A percentile compares a stretch with the other conserved stretches of the same genome.
phyloP scores from a whole-genome alignment of 2,113 vertebrate species.

The Nothocercus julius region DNA sequence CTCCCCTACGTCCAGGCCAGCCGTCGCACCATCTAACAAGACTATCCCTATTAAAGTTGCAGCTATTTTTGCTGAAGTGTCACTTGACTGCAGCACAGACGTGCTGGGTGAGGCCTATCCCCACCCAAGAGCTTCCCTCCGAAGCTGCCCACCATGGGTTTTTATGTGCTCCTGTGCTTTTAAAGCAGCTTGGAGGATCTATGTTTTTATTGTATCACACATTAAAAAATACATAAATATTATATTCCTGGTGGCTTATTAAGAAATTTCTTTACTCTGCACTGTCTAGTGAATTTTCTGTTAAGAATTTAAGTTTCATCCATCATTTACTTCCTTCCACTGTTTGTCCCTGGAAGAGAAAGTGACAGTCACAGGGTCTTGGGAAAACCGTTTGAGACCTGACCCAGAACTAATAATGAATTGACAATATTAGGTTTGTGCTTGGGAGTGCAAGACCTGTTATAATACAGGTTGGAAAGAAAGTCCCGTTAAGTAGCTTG shows the following conservation, averaged over 20 bases:
- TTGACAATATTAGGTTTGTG: constrained; percentile 1
- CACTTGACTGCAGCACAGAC: neutral
- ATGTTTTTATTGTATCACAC: neutral
- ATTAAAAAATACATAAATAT: neutral
- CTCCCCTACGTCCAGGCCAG: neutral
- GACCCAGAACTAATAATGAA: neutral
- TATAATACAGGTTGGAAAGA: neutral
- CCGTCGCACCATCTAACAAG: neutral
- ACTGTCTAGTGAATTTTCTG: neutral
- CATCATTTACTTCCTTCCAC: constrained; percentile 21
- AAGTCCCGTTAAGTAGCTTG: constrained; percentile 15
- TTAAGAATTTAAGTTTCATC: constrained; percentile 31
- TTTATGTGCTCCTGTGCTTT: neutral
- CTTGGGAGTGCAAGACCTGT: neutral
- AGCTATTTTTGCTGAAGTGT: neutral
- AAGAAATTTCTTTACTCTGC: constrained; percentile 1
- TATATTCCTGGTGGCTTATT: neutral
- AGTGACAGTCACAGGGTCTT: neutral
- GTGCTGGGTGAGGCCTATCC: neutral
- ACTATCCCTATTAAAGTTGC: neutral
- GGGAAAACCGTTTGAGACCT: neutral
- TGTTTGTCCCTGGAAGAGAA: constrained; percentile 24
- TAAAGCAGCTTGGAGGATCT: constrained; percentile 11
- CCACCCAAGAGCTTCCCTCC: neutral
- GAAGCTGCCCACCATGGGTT: neutral